Percentiles rank a stretch among this genome's conserved stretches.
phyloP scores from a whole-genome alignment of 1,140 invertebrate genomes.

The Procambarus clarkii region DNA sequence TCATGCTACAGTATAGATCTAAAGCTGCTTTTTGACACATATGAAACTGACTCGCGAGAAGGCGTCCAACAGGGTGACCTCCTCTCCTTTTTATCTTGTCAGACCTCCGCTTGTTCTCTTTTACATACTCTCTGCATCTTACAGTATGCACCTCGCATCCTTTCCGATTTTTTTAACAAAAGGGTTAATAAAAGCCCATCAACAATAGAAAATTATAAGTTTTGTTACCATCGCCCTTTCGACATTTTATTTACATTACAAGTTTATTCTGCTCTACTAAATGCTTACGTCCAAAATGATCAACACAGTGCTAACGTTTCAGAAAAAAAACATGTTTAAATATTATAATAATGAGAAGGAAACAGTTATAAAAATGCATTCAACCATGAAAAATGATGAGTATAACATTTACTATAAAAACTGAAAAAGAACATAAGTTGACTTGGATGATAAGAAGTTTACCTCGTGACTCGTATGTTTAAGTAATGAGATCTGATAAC shows the following conservation, averaged over 20 bases:
- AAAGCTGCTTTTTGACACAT: no score
- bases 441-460: background rate
- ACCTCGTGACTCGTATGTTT: background rate
- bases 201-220: conserved; percentile 59
- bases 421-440: background rate
- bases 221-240: conserved; percentile 42
- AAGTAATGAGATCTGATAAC: background rate
- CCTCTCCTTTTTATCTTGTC: no score
- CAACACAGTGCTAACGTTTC: background rate
- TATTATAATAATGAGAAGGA: background rate
- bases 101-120: no score
- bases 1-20: no score
- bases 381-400: background rate
- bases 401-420: background rate
- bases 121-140: no score
- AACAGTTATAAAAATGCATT: background rate
- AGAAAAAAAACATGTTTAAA: no score
- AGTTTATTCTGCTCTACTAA: conserved; percentile 25
- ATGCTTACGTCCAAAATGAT: conserved; percentile 1
- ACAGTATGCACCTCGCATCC: no score
- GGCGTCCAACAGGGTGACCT: no score
- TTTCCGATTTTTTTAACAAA: no score
- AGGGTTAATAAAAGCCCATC: background rate
- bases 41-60: no score
- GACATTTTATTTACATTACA: conserved; percentile 49